Evolutionary conservation across 2,797 vertebrate species (phyloP).

Genomic region (Muraenolepis orangiensis): DNA sequence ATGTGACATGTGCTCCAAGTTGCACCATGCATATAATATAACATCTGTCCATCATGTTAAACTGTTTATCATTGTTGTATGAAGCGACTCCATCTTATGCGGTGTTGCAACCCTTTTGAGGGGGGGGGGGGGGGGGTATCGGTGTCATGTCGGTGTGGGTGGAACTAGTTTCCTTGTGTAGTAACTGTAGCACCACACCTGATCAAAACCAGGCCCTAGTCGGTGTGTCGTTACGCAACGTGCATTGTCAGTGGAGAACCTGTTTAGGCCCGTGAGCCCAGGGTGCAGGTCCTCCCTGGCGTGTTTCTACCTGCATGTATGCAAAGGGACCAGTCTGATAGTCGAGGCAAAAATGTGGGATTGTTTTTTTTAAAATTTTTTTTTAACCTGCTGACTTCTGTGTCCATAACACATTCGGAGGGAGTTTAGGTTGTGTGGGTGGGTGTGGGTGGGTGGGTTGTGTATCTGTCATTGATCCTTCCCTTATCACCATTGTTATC

Average conservation of each 20-base stretch:
- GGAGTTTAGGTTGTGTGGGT: background rate
- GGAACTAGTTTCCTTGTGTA: conserved; percentile 37
- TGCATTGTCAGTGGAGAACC: conserved; percentile 20
- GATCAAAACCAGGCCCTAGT: conserved; percentile 18
- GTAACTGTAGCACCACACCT: conserved; percentile 12
- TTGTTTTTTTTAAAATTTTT: background rate
- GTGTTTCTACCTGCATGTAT: background rate
- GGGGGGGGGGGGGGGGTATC: background rate
- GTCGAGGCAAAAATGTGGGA: background rate
- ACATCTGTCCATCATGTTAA: background rate
- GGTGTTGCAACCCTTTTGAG: background rate
- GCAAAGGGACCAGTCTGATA: background rate
- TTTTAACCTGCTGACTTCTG: background rate
- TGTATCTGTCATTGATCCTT: background rate
- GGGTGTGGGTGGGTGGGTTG: background rate
- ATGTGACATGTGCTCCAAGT: background rate
- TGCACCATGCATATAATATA: background rate
- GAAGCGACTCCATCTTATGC: background rate
- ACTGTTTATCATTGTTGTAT: background rate
- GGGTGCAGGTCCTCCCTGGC: background rate
- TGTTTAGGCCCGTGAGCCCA: conserved; percentile 39
- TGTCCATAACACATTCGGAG: background rate
- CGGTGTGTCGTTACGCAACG: conserved; percentile 16
- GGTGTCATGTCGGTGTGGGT: conserved; percentile 23
- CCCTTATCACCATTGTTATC: background rate